Percentiles rank a stretch among this genome's conserved stretches.
Conservation (phyloP, 2,113 vertebrate species). For the Hippoglossus stenolepis region DNA sequence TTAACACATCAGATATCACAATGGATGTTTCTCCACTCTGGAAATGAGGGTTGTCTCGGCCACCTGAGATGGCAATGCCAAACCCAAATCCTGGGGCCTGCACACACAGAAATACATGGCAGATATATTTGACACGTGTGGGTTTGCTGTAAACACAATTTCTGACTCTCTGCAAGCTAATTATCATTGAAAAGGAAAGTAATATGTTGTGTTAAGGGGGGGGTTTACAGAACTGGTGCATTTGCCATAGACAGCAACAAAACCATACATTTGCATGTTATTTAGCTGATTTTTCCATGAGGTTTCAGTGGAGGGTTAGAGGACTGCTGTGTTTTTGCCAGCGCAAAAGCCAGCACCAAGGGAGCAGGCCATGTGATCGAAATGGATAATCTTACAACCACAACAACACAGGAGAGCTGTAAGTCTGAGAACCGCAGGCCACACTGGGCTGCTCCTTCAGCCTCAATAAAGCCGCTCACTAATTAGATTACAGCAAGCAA, state of each 20-base stretch:
- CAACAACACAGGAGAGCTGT: constrained; percentile 44
- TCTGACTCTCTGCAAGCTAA: neutral
- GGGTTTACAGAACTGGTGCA: neutral
- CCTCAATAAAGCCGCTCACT: constrained; percentile 64
- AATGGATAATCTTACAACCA: constrained; percentile 60
- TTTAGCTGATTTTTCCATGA: neutral
- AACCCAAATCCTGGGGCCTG: constrained; percentile 98
- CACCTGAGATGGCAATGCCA: constrained; percentile 98
- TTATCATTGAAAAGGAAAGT: constrained; percentile 2
- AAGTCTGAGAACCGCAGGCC: constrained; percentile 40
- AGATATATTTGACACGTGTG: neutral
- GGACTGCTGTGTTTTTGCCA: constrained; percentile 17
- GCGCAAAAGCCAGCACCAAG: constrained; percentile 16
- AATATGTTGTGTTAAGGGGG: neutral
- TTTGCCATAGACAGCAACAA: constrained; percentile 9
- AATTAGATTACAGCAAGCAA: constrained; percentile 76
- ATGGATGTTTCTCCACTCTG: constrained; percentile 99
- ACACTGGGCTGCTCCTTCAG: constrained; percentile 50
- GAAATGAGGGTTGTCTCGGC: constrained; percentile 98
- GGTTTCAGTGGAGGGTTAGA: constrained; percentile 18
- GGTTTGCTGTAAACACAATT: constrained; percentile 23
- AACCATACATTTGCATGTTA: neutral
- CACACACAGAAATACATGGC: constrained; percentile 41
- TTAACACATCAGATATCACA: constrained; percentile 98
- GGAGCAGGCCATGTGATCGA: constrained; percentile 48